A percentile compares a stretch with the other conserved stretches of the same genome.
These are phyloP conservation scores for Coranthus polyacanthus DNA, from an alignment of 2,797 vertebrate genomes.

Conservation along the genomic window DNA sequence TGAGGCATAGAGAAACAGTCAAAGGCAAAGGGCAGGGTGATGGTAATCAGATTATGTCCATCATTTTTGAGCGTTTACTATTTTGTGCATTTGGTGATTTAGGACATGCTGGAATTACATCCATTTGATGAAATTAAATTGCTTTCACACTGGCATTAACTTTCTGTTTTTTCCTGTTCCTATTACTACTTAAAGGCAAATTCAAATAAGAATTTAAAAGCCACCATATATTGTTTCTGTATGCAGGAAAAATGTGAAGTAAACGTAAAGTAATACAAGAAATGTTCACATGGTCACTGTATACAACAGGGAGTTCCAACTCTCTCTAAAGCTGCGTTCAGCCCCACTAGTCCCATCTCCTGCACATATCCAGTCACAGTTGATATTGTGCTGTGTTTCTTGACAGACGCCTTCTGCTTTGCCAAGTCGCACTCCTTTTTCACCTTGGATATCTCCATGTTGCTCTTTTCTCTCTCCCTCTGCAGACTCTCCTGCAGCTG, in stretches of 20 bases:
- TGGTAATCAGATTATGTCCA: conserved; percentile 72
- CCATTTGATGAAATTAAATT: conserved; percentile 64
- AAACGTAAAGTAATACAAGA: conserved; percentile 9
- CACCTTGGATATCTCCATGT: conserved; percentile 1
- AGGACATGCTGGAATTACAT: conserved; percentile 67
- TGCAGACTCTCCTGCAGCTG: conserved; percentile 41
- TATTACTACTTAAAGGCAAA: conserved; percentile 11
- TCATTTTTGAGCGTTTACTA: conserved; percentile 54
- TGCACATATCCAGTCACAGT: conserved; percentile 59
- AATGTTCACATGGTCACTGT: conserved; percentile 38
- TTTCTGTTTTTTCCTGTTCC: conserved; percentile 7
- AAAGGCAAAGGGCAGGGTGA: conserved; percentile 27
- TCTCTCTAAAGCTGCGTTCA: conserved; percentile 63
- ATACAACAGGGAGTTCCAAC: conserved; percentile 55
- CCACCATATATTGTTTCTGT: neutral
- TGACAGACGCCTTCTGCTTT: neutral
- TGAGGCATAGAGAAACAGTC: conserved; percentile 42
- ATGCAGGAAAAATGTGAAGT: neutral
- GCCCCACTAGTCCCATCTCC: conserved; percentile 70
- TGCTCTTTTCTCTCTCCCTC: conserved; percentile 20
- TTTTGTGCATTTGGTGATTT: conserved; percentile 66
- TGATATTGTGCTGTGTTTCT: conserved; percentile 10
- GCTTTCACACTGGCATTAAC: conserved; percentile 30
- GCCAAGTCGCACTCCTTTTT: conserved; percentile 27
- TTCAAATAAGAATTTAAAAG: conserved; percentile 1